phyloP scores from a whole-genome alignment of 2,113 vertebrate species.

The Dromas ardeola region DNA sequence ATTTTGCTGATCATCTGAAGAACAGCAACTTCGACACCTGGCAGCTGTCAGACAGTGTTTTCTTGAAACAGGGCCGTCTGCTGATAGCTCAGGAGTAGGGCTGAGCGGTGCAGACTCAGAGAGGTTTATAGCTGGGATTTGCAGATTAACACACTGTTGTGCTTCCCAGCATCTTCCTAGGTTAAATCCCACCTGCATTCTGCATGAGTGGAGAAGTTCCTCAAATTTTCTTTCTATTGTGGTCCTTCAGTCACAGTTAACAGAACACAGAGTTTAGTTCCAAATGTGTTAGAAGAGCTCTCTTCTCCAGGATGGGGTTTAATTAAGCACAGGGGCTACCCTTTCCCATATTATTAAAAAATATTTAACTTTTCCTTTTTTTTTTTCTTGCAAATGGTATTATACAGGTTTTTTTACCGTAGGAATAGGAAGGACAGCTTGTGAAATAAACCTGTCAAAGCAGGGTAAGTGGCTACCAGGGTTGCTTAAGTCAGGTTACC shows the following conservation, averaged over 20 bases:
- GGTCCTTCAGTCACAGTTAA: background rate
- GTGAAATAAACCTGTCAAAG: background rate
- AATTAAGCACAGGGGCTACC: background rate
- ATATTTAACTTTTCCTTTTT: background rate
- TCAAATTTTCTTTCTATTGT: background rate
- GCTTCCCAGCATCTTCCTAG: background rate
- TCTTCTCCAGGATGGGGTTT: background rate
- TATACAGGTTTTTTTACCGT: background rate
- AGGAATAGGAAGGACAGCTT: background rate
- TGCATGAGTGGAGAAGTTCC: background rate
- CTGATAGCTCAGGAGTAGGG: background rate
- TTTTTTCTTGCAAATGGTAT: background rate
- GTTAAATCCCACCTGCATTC: background rate
- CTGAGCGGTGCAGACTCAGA: background rate
- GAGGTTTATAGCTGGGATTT: conserved; percentile 29
- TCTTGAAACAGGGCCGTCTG: background rate
- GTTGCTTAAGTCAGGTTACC: background rate
- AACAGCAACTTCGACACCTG: background rate
- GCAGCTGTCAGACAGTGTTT: background rate
- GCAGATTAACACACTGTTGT: background rate
- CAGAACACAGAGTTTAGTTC: background rate
- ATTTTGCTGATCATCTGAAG: background rate
- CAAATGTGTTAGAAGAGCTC: background rate
- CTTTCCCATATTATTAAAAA: background rate
- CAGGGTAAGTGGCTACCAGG: background rate